These are phyloP conservation scores for Formicarius rufipectus DNA, from an alignment of 2,113 vertebrate species.

Conservation along the genomic window DNA sequence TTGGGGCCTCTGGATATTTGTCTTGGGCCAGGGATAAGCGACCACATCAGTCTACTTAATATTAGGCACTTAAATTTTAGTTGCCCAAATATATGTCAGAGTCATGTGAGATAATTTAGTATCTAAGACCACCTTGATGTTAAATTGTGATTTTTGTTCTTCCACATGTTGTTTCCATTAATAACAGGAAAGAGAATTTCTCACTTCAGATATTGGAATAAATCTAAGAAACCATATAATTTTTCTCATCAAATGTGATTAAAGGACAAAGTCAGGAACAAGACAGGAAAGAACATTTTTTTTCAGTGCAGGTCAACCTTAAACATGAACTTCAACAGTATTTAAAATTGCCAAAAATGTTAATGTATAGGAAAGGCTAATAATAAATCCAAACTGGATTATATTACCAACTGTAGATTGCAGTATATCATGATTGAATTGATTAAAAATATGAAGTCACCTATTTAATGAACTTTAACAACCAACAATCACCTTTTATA, in stretches of 20 bases:
- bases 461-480: slow-evolving; percentile 49
- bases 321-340: background rate
- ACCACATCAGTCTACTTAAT: background rate
- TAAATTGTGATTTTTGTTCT: background rate
- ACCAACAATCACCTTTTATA: slow-evolving; percentile 10
- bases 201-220: background rate
- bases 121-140: background rate
- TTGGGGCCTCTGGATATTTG: too few species aligned
- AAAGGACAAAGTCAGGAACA: background rate
- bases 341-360: background rate
- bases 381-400: background rate
- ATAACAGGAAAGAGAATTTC: background rate
- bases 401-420: background rate
- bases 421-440: slow-evolving; percentile 35
- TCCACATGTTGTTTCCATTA: background rate
- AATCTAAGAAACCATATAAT: background rate
- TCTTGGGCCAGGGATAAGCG: too few species aligned
- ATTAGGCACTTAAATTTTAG: background rate
- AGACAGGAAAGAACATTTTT: background rate
- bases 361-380: background rate
- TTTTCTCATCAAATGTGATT: background rate
- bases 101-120: background rate
- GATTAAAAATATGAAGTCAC: slow-evolving; percentile 31
- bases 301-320: background rate
- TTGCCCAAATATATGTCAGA: background rate